A percentile compares a stretch with the other conserved stretches of the same genome.
Conservation (phyloP, 37 sponge, comb jelly and placozoan genomes). For the Amphimedon queenslandica region DNA sequence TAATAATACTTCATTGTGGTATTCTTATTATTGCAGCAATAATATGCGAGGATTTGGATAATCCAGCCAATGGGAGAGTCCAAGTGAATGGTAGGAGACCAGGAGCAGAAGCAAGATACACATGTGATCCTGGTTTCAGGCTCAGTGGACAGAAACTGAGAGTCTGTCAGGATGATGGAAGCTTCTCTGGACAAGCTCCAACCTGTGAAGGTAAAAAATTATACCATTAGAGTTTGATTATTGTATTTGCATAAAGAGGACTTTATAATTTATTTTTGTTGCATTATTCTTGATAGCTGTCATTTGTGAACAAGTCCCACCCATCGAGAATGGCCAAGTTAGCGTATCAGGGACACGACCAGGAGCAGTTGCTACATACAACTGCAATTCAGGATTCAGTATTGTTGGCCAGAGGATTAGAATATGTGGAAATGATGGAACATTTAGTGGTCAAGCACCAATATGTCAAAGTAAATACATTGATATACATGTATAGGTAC, state of each 20-base stretch:
- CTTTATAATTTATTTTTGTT: no score
- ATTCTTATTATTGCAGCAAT: no score
- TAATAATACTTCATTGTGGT: no score
- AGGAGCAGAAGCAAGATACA: constrained; percentile 22
- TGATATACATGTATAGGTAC: no score
- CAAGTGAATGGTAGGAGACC: not conserved
- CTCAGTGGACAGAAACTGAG: constrained; percentile 19
- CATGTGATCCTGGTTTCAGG: constrained; percentile 33
- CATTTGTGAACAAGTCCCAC: constrained; percentile 17
- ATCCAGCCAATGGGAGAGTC: not conserved
- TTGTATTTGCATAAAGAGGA: no score
- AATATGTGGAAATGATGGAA: not conserved
- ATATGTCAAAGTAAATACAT: no score
- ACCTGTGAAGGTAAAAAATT: constrained; percentile 30
- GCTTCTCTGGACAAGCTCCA: constrained; percentile 47
- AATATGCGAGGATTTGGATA: not conserved
- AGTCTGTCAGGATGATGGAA: constrained; percentile 25
- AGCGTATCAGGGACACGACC: constrained; percentile 11
- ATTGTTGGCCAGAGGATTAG: not conserved
- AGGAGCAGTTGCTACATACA: constrained; percentile 31
- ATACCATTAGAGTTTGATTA: not conserved
- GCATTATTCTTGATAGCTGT: no score
- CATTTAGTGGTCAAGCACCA: not conserved
- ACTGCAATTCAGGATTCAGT: not conserved
- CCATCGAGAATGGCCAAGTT: constrained; percentile 30